phyloP scores from a whole-genome alignment of 2,888 invertebrate genomes.

The Junonia oenone region DNA sequence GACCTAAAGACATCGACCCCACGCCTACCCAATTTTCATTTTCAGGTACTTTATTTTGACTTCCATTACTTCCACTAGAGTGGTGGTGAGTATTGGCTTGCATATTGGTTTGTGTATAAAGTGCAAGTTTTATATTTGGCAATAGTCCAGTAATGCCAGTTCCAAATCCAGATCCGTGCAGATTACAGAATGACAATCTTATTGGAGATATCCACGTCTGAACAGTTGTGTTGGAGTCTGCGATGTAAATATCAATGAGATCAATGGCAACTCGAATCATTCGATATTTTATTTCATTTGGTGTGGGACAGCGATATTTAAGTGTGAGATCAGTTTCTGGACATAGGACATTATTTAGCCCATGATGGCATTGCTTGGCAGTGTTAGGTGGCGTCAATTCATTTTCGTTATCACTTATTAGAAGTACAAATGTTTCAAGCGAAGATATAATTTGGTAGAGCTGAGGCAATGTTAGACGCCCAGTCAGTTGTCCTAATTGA shows the following conservation, averaged over 20 bases:
- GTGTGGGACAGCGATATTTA: conserved; percentile 87
- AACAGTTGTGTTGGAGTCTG: conserved; percentile 92
- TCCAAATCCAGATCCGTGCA: conserved; percentile 95
- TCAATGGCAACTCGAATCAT: conserved; percentile 94
- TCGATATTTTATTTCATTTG: conserved; percentile 94
- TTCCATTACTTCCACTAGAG: conserved; percentile 72
- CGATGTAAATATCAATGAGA: conserved; percentile 92
- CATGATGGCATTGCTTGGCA: conserved; percentile 88
- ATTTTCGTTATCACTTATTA: conserved; percentile 94
- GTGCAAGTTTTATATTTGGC: conserved; percentile 83
- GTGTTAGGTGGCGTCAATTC: conserved; percentile 90
- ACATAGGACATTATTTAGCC: conserved; percentile 84
- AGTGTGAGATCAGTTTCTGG: conserved; percentile 83
- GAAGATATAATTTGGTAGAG: conserved; percentile 92
- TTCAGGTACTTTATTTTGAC: conserved; percentile 54
- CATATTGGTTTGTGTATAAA: conserved; percentile 84
- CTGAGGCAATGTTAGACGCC: conserved; percentile 93
- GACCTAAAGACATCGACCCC: conserved; percentile 93
- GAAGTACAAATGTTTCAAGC: conserved; percentile 91
- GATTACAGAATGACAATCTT: conserved; percentile 93
- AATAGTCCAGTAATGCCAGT: conserved; percentile 93
- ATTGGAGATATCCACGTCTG: conserved; percentile 94
- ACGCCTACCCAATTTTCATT: conserved; percentile 94
- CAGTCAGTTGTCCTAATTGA: conserved; percentile 94
- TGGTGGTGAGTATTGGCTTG: conserved; percentile 73